Evolutionary conservation across 2,113 vertebrate genomes (phyloP).

Genomic region (Nothoprocta pentlandii): DNA sequence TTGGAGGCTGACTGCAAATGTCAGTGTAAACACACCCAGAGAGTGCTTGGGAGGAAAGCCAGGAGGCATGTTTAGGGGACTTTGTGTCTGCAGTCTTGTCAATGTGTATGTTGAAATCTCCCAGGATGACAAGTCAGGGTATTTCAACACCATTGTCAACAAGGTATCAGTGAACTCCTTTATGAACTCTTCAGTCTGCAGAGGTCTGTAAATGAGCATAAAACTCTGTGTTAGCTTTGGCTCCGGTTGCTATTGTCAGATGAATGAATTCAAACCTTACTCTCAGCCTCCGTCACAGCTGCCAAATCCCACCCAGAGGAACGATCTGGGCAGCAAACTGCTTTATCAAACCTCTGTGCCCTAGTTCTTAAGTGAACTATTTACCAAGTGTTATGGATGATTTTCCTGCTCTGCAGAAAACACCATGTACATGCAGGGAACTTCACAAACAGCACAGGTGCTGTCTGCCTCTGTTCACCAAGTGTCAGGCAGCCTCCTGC

Average conservation of each 20-base stretch:
- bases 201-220: conserved; percentile 73
- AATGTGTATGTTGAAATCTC: conserved; percentile 74
- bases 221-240: conserved; percentile 72
- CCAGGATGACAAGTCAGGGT: conserved; percentile 70
- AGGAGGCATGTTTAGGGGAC: conserved; percentile 50
- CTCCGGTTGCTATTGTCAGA: conserved; percentile 71
- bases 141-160: conserved; percentile 73
- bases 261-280: conserved; percentile 65
- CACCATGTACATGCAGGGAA: not conserved
- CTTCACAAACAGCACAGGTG: not conserved
- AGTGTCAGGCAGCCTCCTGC: not conserved
- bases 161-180: conserved; percentile 73
- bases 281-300: conserved; percentile 36
- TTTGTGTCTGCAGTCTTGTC: conserved; percentile 57
- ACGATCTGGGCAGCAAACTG: conserved; percentile 46
- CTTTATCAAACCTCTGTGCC: conserved; percentile 62
- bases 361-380: not conserved
- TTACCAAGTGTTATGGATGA: conserved; percentile 3
- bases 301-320: conserved; percentile 71
- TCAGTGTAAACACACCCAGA: not conserved
- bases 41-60: conserved; percentile 57
- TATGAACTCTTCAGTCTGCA: conserved; percentile 63
- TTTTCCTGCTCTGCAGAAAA: conserved; percentile 12
- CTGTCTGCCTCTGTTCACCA: not conserved
- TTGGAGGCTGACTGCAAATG: not conserved